phyloP scores from a whole-genome alignment of 2,113 vertebrate genomes.

The Bos javanicus region DNA sequence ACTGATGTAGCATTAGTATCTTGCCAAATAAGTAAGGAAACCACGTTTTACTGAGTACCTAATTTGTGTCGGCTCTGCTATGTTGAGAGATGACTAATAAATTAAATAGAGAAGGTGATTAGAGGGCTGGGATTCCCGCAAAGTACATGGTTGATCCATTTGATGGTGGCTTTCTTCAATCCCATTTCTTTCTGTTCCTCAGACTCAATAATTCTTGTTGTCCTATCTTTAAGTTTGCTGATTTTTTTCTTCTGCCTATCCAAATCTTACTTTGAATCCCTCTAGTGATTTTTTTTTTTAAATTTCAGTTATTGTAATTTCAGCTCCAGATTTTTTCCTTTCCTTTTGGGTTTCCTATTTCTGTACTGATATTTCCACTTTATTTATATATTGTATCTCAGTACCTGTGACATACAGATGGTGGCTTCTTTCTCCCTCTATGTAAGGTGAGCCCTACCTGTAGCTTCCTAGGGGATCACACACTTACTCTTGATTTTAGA shows the following conservation, averaged over 20 bases:
- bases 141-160: neutral
- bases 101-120: neutral
- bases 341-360: neutral
- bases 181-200: neutral
- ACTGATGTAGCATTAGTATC: neutral
- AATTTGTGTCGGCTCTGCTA: neutral
- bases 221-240: neutral
- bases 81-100: neutral
- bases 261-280: neutral
- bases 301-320: neutral
- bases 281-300: neutral
- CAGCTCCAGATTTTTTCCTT: neutral
- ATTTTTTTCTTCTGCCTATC: neutral
- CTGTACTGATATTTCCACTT: neutral
- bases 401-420: fast-evolving
- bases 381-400: neutral
- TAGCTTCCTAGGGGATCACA: neutral
- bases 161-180: neutral
- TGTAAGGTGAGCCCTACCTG: neutral
- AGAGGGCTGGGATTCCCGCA: neutral
- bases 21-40: neutral
- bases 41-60: neutral
- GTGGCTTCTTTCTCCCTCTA: neutral
- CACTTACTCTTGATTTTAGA: neutral
- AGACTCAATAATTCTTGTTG: neutral